Percentiles rank a stretch among this genome's conserved stretches.
phyloP scores from a whole-genome alignment of 2,888 invertebrate species.

The Pollenia labialis region DNA sequence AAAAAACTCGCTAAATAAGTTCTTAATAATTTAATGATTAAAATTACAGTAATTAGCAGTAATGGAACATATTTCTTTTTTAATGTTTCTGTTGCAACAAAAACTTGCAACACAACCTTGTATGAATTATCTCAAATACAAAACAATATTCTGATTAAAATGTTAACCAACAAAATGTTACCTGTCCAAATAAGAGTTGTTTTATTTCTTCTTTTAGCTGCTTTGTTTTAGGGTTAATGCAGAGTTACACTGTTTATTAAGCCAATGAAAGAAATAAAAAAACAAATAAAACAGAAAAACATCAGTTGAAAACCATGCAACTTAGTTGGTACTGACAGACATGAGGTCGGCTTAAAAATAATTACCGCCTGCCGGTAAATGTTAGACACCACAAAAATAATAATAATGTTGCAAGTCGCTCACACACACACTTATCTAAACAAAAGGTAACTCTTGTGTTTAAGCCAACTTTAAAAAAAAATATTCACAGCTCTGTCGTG shows the following conservation, averaged over 20 bases:
- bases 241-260: constrained; percentile 46
- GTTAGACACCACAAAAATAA: constrained; percentile 71
- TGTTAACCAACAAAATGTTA: constrained; percentile 70
- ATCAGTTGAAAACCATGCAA: constrained; percentile 58
- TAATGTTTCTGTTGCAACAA: constrained; percentile 11
- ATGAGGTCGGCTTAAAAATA: constrained; percentile 74
- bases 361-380: constrained; percentile 74
- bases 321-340: constrained; percentile 72
- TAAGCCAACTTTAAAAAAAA: constrained; percentile 34
- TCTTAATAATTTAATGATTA: constrained; percentile 27
- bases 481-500: constrained; percentile 59
- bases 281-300: constrained; percentile 50
- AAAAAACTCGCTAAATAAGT: constrained; percentile 1
- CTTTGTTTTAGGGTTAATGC: constrained; percentile 55
- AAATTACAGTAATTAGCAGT: constrained; percentile 34
- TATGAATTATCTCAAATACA: constrained; percentile 27
- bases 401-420: constrained; percentile 49
- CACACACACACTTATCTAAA: neutral
- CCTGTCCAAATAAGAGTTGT: constrained; percentile 61
- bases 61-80: constrained; percentile 8
- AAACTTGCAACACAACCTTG: constrained; percentile 1
- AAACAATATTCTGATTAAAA: constrained; percentile 64
- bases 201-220: constrained; percentile 10
- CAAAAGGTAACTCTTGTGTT: constrained; percentile 11
- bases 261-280: constrained; percentile 28